Evolutionary conservation across 1,140 invertebrate genomes (phyloP), one percentile per base, ranked within the genome.

Genomic region (Phymorhynchus buccinoides): DNA sequence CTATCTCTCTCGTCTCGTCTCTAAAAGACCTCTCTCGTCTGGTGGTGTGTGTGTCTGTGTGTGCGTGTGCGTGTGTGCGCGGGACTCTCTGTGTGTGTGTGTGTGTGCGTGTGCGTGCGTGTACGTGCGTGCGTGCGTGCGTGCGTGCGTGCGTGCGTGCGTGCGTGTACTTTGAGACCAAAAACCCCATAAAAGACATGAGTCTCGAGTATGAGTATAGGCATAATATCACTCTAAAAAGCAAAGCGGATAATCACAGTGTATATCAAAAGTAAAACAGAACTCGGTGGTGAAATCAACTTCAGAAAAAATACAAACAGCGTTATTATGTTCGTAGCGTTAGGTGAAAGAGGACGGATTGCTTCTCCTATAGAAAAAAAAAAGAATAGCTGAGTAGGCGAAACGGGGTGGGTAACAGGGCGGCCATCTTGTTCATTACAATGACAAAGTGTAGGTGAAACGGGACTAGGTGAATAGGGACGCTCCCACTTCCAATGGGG

Each of bases 1-100:
- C 77, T 39, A 9, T 39, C 73, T 18, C 35, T 79, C 35, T 7
- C 35, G 30, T 37, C 16, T 3, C 39, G 18, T 37, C 7, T 37
- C 42, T 44, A 48, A 1, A 27, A 41, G 18, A 14, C 32, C 44
- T 81, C 32, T 44, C 18, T 81, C 80, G 27, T 52, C 27, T 48
- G 32, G 4, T 81, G 42, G 27, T 52, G 27, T 82, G 44, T 39
- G 56, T 82, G 52, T 82, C 30, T 41, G 56, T 62, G 7, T 62
- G 56, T 62, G 7, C 27, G 56, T 62, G 7, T 62, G 56, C 27
- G 7, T 62, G 56, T 62, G 7, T 62, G 56, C 27, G 7, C 3
- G 56, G 16, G 7, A 22, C 7, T 62, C 7, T 62, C 7, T 62
- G 56, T 62, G 12, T 62, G 56, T 62, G 12, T 62, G 35, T 42